Evolutionary conservation across 2,888 invertebrate species (phyloP).

Genomic region (Piscicola geometra): DNA sequence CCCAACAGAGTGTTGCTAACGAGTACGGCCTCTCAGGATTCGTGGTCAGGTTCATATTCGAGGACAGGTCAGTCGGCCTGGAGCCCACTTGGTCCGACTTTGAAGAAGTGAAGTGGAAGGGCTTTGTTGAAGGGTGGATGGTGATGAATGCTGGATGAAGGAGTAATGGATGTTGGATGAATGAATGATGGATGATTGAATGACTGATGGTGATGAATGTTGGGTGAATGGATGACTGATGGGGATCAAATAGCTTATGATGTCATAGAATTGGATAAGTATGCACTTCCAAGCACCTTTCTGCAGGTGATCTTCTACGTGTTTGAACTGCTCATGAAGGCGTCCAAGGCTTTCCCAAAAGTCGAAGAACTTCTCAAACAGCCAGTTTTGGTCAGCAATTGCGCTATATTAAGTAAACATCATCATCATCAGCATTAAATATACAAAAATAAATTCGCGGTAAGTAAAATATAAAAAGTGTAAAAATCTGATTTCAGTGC

Average conservation of each 20-base stretch:
- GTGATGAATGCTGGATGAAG: neutral
- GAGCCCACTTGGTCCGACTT: slow-evolving; percentile 64
- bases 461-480: no score
- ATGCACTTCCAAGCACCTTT: no score
- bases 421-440: no score
- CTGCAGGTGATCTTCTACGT: slow-evolving; percentile 64
- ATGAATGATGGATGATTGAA: no score
- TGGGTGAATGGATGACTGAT: no score
- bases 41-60: slow-evolving; percentile 55
- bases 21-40: slow-evolving; percentile 57
- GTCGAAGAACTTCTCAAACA: slow-evolving; percentile 61
- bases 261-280: no score
- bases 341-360: slow-evolving; percentile 69
- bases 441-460: no score
- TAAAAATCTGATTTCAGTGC: no score
- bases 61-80: slow-evolving; percentile 55
- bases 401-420: neutral
- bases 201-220: no score
- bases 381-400: neutral
- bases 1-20: slow-evolving; percentile 51
- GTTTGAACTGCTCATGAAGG: slow-evolving; percentile 70
- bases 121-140: neutral
- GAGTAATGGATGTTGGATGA: neutral
- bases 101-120: slow-evolving; percentile 57
- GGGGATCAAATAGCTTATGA: no score